Percentiles rank a stretch among this genome's conserved stretches.
These are phyloP conservation scores for Pituophis catenifer DNA, from an alignment of 2,113 vertebrate genomes.

Conservation along the genomic window DNA sequence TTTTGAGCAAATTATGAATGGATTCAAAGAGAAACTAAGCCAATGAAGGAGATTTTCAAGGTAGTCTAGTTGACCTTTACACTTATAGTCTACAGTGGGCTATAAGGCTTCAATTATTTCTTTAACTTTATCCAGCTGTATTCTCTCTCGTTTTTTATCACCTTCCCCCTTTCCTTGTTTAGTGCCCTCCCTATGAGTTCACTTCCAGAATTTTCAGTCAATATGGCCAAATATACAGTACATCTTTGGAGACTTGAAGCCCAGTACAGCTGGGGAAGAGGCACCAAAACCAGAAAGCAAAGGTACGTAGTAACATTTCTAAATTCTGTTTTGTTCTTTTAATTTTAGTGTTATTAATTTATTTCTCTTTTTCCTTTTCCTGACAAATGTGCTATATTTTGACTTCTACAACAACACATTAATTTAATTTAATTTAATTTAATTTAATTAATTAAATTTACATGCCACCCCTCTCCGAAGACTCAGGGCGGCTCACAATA, in stretches of 20 bases:
- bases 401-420: not conserved
- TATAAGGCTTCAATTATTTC: not conserved
- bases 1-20: constrained; percentile 30
- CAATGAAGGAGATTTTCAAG: constrained; percentile 36
- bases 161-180: not conserved
- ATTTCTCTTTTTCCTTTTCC: not conserved
- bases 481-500: no score
- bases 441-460: no score
- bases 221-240: not conserved
- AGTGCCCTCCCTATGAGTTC: not conserved
- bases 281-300: not conserved
- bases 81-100: not conserved
- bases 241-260: not conserved
- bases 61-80: constrained; percentile 5
- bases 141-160: not conserved
- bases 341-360: not conserved
- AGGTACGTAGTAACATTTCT: not conserved
- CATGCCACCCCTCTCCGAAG: no score
- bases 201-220: not conserved
- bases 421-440: no score
- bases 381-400: not conserved
- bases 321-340: not conserved
- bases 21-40: constrained; percentile 20
- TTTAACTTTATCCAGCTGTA: not conserved
- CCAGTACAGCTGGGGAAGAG: not conserved